phyloP scores from a whole-genome alignment of 1,140 invertebrate genomes.

The Harpegnathos saltator region DNA sequence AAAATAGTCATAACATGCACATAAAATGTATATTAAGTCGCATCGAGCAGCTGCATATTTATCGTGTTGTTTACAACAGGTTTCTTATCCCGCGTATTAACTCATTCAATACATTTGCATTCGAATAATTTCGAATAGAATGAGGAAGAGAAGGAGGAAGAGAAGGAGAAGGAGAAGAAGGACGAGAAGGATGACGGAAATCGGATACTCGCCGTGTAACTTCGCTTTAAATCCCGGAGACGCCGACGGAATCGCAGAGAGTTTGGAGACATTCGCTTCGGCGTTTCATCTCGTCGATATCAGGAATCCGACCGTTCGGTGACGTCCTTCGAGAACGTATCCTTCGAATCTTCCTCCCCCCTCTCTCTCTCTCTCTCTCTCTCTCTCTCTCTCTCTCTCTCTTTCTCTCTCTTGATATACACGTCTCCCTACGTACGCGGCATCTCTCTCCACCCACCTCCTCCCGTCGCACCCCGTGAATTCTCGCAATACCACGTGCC shows the following conservation, averaged over 20 bases:
- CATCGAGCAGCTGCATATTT: not conserved
- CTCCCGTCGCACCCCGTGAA: not conserved
- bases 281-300: constrained; percentile 40
- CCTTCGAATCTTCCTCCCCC: not conserved
- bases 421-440: constrained; percentile 14
- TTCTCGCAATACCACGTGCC: constrained; percentile 47
- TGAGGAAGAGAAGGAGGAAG: constrained; percentile 1
- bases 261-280: constrained; percentile 14
- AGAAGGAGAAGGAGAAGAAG: not conserved
- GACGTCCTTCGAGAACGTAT: constrained; percentile 37
- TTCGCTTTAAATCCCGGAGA: not conserved
- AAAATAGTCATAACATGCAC: too few species aligned
- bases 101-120: not conserved
- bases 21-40: not conserved
- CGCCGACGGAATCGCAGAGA: not conserved
- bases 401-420: not conserved
- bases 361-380: not conserved
- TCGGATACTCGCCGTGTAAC: not conserved
- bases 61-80: not conserved
- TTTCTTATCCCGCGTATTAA: not conserved
- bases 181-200: not conserved
- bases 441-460: constrained; percentile 1
- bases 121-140: not conserved
- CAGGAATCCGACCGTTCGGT: constrained; percentile 56
- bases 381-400: too few species aligned